These are phyloP conservation scores for Falco peregrinus DNA, from an alignment of 2,797 vertebrate species.

Conservation along the genomic window DNA sequence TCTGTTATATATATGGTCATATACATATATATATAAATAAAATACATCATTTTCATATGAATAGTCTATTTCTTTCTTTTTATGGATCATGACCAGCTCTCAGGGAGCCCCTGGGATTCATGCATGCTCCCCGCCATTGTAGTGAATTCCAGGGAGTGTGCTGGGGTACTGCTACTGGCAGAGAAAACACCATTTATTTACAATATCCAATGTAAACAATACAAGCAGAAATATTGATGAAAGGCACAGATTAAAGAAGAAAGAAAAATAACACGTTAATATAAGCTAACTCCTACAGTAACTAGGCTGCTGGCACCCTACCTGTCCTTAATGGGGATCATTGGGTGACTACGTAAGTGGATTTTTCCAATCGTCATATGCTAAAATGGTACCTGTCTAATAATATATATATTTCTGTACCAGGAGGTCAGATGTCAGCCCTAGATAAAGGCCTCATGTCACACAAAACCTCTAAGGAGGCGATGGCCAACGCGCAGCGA, in stretches of 20 bases:
- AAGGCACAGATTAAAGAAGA: background rate
- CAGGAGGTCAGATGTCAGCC: background rate
- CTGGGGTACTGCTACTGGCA: background rate
- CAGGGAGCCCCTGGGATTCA: background rate
- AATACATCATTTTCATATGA: background rate
- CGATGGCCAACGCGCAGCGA: background rate
- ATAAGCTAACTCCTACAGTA: background rate
- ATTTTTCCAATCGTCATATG: background rate
- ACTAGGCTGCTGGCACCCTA: background rate
- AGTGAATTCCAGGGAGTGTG: background rate
- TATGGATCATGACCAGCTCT: background rate
- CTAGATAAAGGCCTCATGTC: background rate
- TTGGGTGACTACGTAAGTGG: background rate
- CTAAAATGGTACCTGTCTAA: background rate
- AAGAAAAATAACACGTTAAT: background rate
- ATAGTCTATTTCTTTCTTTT: background rate
- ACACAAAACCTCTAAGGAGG: background rate
- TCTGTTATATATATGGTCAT: background rate
- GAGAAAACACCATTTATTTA: background rate
- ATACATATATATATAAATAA: no score
- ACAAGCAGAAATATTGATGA: background rate
- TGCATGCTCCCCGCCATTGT: fast-evolving
- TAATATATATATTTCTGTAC: background rate
- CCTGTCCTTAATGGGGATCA: background rate
- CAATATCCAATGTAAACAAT: background rate